Evolutionary conservation across 2,113 vertebrate genomes (phyloP).

Genomic region (Dasyprocta punctata): DNA sequence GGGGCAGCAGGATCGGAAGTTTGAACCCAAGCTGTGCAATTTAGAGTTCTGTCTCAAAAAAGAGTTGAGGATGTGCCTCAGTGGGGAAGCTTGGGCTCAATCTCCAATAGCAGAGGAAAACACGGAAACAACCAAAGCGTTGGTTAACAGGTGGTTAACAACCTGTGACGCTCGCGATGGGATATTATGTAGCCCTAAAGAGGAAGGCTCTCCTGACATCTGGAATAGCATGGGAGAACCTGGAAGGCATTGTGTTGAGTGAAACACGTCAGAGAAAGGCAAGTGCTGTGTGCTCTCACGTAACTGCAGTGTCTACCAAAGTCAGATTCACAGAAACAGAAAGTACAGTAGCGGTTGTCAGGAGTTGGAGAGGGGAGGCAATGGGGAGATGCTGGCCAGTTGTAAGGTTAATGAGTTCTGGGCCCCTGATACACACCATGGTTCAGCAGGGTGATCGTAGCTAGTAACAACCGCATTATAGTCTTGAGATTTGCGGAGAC

Average conservation of each 20-base stretch:
- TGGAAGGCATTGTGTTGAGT: background rate
- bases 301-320: background rate
- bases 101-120: background rate
- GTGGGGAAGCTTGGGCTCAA: background rate
- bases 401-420: background rate
- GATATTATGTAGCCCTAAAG: background rate
- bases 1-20: background rate
- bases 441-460: background rate
- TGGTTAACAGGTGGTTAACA: background rate
- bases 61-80: background rate
- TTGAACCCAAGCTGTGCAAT: background rate
- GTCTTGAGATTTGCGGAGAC: background rate
- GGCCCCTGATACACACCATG: too few species aligned
- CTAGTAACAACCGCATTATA: background rate
- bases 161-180: background rate
- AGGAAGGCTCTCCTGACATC: background rate
- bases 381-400: background rate
- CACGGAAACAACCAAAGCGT: background rate
- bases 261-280: background rate
- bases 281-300: background rate
- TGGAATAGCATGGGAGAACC: background rate
- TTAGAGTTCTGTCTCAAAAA: background rate
- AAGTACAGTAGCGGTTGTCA: background rate
- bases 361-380: background rate
- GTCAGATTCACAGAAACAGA: background rate